A percentile compares a stretch with the other conserved stretches of the same genome.
These are phyloP conservation scores for Steinernema scapterisci DNA, from an alignment of 2,888 invertebrate species.

Conservation along the genomic window DNA sequence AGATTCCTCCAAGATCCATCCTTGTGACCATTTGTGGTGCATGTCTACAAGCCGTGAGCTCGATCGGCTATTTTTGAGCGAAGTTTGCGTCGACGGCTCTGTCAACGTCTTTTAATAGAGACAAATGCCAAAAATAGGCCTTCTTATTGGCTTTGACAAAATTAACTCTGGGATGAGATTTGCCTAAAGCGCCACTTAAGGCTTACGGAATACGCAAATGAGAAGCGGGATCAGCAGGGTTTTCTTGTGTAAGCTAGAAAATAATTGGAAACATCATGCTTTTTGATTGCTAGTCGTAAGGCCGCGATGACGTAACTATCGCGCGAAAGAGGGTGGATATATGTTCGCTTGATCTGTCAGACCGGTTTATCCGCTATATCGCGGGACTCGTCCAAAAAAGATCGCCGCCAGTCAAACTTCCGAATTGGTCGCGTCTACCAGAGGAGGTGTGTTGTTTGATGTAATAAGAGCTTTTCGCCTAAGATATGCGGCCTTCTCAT, in stretches of 20 bases:
- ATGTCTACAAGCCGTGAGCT: too few species aligned
- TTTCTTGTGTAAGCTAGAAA: not conserved
- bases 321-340: conserved; percentile 31
- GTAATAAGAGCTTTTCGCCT: conserved; percentile 7
- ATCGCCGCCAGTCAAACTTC: conserved; percentile 32
- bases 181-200: not conserved
- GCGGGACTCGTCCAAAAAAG: conserved; percentile 33
- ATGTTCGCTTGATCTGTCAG: conserved; percentile 28
- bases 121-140: too few species aligned
- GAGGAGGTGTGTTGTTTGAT: conserved; percentile 25
- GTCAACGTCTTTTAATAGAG: too few species aligned
- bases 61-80: too few species aligned
- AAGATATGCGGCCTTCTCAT: not conserved
- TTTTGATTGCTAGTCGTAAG: conserved; percentile 15
- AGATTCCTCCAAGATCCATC: too few species aligned
- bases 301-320: conserved; percentile 22
- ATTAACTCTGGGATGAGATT: too few species aligned
- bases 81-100: too few species aligned
- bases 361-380: conserved; percentile 32
- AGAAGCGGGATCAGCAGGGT: not conserved
- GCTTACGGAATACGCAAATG: not conserved
- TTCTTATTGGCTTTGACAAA: too few species aligned
- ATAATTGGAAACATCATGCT: conserved; percentile 5
- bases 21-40: too few species aligned
- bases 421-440: conserved; percentile 29